Base-by-base conservation (phyloP, 2,888 invertebrate species). In the Euclidia mi region DNA sequence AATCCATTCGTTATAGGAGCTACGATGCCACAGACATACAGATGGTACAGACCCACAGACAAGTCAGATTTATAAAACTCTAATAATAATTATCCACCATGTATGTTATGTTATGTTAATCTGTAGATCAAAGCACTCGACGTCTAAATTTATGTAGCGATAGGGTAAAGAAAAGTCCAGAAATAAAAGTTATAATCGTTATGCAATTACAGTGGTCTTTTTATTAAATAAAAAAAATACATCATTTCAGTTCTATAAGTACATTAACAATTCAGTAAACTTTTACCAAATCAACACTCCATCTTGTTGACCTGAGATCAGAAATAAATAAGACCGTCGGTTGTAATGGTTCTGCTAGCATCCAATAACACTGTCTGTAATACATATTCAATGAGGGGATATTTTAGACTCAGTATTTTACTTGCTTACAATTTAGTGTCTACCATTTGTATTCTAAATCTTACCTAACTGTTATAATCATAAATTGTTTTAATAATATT, bases 221-320 rank as follows among this genome's bases (percentile, higher is more conserved):
- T 89, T 88, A 89, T 91, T 90, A 90, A 91, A 91, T 90, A 90
- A 91, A 92, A 92, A 93, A 92, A 92, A 91, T 91, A 92, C 91
- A 91, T 89, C 80, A 86, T 91, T 85, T 91, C 89, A 91, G 88
- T 90, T 92, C 89, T 92, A 91, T 93, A 93, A 94, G 94, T 93
- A 94, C 94, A 87, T 90, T 89, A 93, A 92, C 92, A 92, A 87
- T 90, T 90, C 89, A 90, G 91, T 91, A 92, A 90, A 90, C 84
- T 87, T 88, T 92, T 88, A 92, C 89, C 90, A 91, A 92, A 90
- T 92, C 88, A 92, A 92, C 91, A 89, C 83, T 85, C 81, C 80
- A 85, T 83, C 82, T 81, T 82, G 88, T 88, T 87, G 85, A 88
- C 87, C 89, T 89, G 91, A 92, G 92, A 92, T 93, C 91, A 90